Evolutionary conservation across 30 jellyfish, hydroid and myxozoan genomes (phyloP).

Genomic region (Sanderia malayensis): DNA sequence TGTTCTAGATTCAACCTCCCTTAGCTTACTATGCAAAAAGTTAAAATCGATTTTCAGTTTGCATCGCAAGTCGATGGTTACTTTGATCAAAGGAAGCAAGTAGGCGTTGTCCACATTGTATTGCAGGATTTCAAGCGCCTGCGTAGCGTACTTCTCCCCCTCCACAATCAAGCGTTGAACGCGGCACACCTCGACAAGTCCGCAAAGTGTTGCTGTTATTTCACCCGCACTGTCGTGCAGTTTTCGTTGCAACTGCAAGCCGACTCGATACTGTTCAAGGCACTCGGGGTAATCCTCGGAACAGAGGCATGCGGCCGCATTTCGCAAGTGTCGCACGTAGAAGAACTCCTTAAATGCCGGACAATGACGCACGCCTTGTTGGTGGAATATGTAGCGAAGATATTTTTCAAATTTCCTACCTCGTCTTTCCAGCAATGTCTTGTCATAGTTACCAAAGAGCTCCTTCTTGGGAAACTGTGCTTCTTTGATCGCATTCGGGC

Average conservation of each 20-base stretch:
- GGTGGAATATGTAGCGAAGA: constrained; percentile 72
- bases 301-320: constrained; percentile 64
- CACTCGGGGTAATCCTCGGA: constrained; percentile 68
- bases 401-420: constrained; percentile 85
- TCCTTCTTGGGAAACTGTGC: constrained; percentile 80
- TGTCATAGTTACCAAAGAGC: constrained; percentile 64
- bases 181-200: constrained; percentile 75
- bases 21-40: constrained; percentile 36
- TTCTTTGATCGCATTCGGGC: constrained; percentile 66
- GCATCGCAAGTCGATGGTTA: constrained; percentile 62
- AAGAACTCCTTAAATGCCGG: constrained; percentile 78
- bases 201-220: constrained; percentile 67
- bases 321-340: constrained; percentile 64
- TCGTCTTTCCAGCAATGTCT: constrained; percentile 53
- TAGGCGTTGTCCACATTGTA: constrained; percentile 52
- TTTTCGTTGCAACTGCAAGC: constrained; percentile 72
- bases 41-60: constrained; percentile 50
- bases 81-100: constrained; percentile 64
- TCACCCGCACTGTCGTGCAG: constrained; percentile 42
- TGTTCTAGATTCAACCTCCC: constrained; percentile 43
- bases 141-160: constrained; percentile 72
- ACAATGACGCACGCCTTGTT: constrained; percentile 70
- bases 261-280: constrained; percentile 56
- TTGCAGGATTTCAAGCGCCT: constrained; percentile 66
- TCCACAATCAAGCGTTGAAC: constrained; percentile 41